Base-by-base conservation (phyloP, 2,888 invertebrate species). In the Vannuccia rotundouncinata region DNA sequence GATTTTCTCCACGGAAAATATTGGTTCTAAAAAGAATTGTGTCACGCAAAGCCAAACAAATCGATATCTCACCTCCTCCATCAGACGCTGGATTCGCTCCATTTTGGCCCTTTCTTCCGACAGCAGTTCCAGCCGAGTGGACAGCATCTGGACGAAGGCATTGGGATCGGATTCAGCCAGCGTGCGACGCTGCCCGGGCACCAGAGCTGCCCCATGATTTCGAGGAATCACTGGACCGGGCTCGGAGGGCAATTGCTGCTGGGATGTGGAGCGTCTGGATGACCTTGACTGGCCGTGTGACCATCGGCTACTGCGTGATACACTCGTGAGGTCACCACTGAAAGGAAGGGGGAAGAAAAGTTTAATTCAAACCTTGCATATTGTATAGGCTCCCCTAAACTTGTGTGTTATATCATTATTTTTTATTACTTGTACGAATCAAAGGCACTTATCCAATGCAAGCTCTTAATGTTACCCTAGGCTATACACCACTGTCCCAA, bases 131-230 rank as follows among this genome's bases (percentile, higher is more conserved):
- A 96, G 89, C 88, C 93, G 93, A 86, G 93, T 92, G 79, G 92
- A 93, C 83, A 96, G 91, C 84, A 93, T 90, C 82, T 92, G 91
- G 82, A 94, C 93, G 89, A 95, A 94, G 86, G 92, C 91, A 79
- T 91, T 90, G 22, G 93, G 93, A 85, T 92, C 85, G 1, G 83
- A 85, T 83, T 87, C 87, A 0, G 87, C 87, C 30, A 86, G 84
- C 80, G 86, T 88, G 13, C 86, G 82, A 80, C 85, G 85, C 81
- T 86, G 85, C 2, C 22, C 22, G 66, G 66, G 2, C 2, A 22
- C 5, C 5, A 66, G 66, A n/a, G 22, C 66, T 2, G 66, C 66
- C 45, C 45, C 45, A 45, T 45, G 45, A 27, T 17, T 66, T n/a
- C 66, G 66, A 17, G 66, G 66, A 13, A 66, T 13, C 5, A 66